phyloP scores from a whole-genome alignment of 2,113 vertebrate genomes.

The Oryzias curvinotus region DNA sequence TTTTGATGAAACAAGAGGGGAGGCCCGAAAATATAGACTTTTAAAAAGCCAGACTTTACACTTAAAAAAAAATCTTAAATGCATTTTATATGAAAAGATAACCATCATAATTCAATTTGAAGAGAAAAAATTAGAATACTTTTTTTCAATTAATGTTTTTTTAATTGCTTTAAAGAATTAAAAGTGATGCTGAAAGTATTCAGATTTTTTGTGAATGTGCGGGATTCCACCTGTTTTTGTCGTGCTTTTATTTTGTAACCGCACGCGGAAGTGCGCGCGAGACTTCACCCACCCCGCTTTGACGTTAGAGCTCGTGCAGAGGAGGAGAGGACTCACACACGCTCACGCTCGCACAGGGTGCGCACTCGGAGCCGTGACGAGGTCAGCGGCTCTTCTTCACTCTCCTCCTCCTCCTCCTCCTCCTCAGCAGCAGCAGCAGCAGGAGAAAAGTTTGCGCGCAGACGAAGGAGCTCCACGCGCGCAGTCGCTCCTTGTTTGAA shows the following conservation, averaged over 20 bases:
- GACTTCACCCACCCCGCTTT: not conserved
- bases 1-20: too few relatives aligned
- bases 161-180: too few relatives aligned
- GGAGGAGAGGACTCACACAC: conserved; percentile 63
- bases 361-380: conserved; percentile 52
- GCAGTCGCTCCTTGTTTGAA: not conserved
- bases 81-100: too few relatives aligned
- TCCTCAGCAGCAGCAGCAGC: too few relatives aligned
- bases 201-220: too few relatives aligned
- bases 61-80: too few relatives aligned
- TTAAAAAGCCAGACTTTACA: too few relatives aligned
- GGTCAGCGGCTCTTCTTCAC: conserved; percentile 41
- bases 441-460: conserved; percentile 53
- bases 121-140: not conserved
- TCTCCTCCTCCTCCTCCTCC: conserved; percentile 13
- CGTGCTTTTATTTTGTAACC: conserved; percentile 2
- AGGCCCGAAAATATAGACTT: too few relatives aligned
- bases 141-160: not conserved
- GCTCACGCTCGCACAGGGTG: conserved; percentile 34
- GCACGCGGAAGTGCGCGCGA: conserved; percentile 16
- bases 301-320: conserved; percentile 45
- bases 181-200: too few relatives aligned
- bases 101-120: too few relatives aligned
- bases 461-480: conserved; percentile 17
- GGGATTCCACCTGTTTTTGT: not conserved